A percentile compares a stretch with the other conserved stretches of the same genome.
These are phyloP conservation scores for Charina bottae DNA, from an alignment of 2,113 vertebrate species.

Conservation along the genomic window DNA sequence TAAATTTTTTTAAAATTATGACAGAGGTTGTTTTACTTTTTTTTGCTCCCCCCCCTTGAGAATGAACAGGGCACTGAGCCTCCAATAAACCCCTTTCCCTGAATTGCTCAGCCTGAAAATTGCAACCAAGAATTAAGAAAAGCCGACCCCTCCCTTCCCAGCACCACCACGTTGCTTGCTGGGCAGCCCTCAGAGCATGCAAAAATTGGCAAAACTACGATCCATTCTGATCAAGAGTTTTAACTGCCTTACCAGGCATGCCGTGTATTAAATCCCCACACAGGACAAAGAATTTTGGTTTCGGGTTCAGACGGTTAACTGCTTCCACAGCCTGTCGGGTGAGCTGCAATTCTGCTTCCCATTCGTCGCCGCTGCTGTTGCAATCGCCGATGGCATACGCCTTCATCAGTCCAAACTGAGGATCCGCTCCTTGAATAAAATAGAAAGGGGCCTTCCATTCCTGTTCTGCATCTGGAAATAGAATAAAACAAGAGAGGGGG, in stretches of 20 bases:
- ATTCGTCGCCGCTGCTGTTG: slow-evolving; percentile 84
- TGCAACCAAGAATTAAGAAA: no score
- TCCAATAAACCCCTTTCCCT: no score
- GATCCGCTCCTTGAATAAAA: slow-evolving; percentile 94
- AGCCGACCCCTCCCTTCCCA: no score
- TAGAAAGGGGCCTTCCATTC: slow-evolving; percentile 91
- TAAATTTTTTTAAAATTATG: no score
- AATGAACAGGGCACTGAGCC: no score
- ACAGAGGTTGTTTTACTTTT: no score
- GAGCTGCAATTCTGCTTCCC: slow-evolving; percentile 87
- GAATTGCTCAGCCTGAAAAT: no score
- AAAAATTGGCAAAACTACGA: not conserved
- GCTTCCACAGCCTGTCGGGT: slow-evolving; percentile 85
- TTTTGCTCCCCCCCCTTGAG: no score
- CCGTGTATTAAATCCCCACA: slow-evolving; percentile 94
- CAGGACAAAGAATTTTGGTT: slow-evolving; percentile 88
- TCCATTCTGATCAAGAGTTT: not conserved
- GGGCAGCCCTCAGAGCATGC: not conserved
- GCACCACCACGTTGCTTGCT: no score
- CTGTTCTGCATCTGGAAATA: slow-evolving; percentile 76
- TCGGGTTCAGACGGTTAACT: slow-evolving; percentile 83
- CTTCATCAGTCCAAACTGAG: slow-evolving; percentile 95
- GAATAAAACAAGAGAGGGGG: fast-evolving
- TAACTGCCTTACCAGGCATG: slow-evolving; percentile 86
- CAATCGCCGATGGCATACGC: slow-evolving; percentile 86